Evolutionary conservation across 2,888 invertebrate species (phyloP), one percentile per base, ranked within the genome.

Genomic region (Rosalia funebris): DNA sequence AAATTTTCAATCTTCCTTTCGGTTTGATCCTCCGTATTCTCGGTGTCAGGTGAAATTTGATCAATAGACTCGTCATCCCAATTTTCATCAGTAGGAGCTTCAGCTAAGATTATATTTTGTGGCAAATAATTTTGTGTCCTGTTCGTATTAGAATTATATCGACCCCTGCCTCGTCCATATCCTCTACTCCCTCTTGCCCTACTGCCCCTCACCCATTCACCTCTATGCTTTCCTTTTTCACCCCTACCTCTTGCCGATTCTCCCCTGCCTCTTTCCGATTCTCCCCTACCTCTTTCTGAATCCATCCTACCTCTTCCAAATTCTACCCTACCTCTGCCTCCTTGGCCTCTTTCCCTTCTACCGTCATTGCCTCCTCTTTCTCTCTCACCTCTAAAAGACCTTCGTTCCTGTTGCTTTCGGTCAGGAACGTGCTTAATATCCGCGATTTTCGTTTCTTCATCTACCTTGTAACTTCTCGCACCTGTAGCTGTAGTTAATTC

Each of bases 401-500:
- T 53, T 4, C 17, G 12, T 19, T 58, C 46, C n/a, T 46, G 12
- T 1, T 16, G 34, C 42, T 47, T 44, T 37, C 64, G 42, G 52
- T 71, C 70, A 15, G 72, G 70, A 9, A 71, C 55, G 56, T 69
- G 71, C 46, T 66, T 69, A 2, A 73, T 65, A 31, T 71, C 66
- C 46, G 58, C 20, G 36, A 61, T 52, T 54, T 52, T 69, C 7
- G 66, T 63, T n/a, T 52, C 60, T 58, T 73, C 69, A 45, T 75
- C 74, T 15, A 77, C 25, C 7, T 57, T 64, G 57, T 71, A 77
- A 57, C 64, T 76, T 42, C 76, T 69, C 54, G 70, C 63, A 5
- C 77, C 77, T 12, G 76, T 73, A 25, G 71, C 66, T n/a, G 69
- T 71, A 5, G 66, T 70, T 25, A 76, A 47, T 61, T 77, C 70